Base-by-base conservation (phyloP, 2,888 invertebrate species). In the Cheilosia scutellata region DNA sequence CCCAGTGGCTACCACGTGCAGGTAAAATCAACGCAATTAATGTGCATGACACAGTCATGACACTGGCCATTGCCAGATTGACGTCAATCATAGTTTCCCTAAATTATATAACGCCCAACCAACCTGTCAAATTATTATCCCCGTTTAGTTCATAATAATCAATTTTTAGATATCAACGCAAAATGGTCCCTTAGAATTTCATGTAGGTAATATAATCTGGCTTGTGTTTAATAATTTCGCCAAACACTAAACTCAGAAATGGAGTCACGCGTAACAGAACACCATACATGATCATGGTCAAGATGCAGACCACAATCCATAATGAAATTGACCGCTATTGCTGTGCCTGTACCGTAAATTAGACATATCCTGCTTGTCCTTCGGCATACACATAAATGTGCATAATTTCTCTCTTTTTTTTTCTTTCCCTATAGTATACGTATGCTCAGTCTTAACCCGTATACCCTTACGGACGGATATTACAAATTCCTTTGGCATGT, bases 321-420 rank as follows among this genome's bases (percentile, higher is more conserved):
- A 55, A 55, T 55, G 33, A 55, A 47, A 47, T 11, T 11, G 13
- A 49, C 31, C 44, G 31, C 44, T 27, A 4, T 31, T 31, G 33
- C 42, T 33, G 25, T 25, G 37, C 20, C 57, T 58, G 71, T n/a
- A 7, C 37, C 9, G 2, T 72, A 66, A 72, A 66, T 66, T 79
- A 79, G 51, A 72, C 27, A 44, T 47, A 79, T 66, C 65, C 65
- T 53, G 20, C 44, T 44, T 79, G 72, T 60, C 44, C 37, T 60
- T 72, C 27, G 58, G 13, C 72, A 40, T 79, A 53, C 66, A 72
- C 60, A 66, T 53, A 72, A 79, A 53, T 74, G 65, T 72, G 65
- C 60, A 79, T 65, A 58, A 65, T 65, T 79, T 58, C 42, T 4
- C 4, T 42, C 2, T 4, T 42, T n/a, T 16, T 53, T 20, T 25